Base-by-base conservation (phyloP, 2,888 invertebrate genomes). In the Tuta absoluta region DNA sequence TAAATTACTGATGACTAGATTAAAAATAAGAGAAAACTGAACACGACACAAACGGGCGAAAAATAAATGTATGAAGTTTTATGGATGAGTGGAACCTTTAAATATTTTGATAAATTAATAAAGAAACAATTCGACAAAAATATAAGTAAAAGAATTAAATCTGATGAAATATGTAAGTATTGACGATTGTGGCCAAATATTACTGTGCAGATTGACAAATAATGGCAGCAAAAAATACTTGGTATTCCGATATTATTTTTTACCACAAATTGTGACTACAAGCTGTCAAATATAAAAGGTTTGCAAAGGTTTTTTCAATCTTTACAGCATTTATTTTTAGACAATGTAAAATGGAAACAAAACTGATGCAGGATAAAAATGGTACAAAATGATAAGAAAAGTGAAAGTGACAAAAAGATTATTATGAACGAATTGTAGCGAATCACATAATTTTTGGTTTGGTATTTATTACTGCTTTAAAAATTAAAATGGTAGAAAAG, bases 261-360 rank as follows among this genome's bases (percentile, higher is more conserved):
- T 17, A 21, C 19, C 48, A n/a, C 3, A 23, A n/a, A 51, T 21
- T 51, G 23, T 5, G 10, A 11, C 23, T 53, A 12, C 3, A 21
- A 24, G 23, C 24, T 23, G 21, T 24, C 24, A 53, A 0, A 23
- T 12, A 23, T 21, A 23, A 23, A 49, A 17, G 10, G 3, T 1
- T 41, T 41, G 7, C 3, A 49, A 48, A 49, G 11, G 21, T 21
- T 21, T 21, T 2, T 17, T 1, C 12, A 33, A 23, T 10, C 11
- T 53, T 23, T 24, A 14, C 51, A 53, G 51, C 51, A 53, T 53
- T 53, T 53, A 53, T 53, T 53, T 53, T 53, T 53, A 24, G 23
- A 23, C 23, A 24, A 24, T 21, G 1, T 19, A 51, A 21, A 51
- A 23, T 51, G 51, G 11, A 53, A 12, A 12, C 2, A 17, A 17